Percentiles rank a stretch among this genome's conserved stretches.
These are phyloP conservation scores for Mythimna ferrago DNA, from an alignment of 2,888 invertebrate genomes.

Conservation along the genomic window DNA sequence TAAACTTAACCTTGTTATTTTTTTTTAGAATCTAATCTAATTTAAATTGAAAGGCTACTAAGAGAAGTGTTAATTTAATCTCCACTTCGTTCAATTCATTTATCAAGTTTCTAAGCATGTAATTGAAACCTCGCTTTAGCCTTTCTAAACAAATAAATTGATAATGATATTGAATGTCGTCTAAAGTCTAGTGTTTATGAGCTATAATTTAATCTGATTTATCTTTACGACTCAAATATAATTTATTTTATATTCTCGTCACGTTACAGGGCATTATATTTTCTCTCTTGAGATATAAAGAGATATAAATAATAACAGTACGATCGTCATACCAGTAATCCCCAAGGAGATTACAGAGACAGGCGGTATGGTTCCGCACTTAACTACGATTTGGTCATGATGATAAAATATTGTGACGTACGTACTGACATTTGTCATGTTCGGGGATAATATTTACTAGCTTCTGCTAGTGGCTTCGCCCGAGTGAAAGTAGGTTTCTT, in stretches of 20 bases:
- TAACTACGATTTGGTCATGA: neutral
- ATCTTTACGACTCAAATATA: conserved; percentile 41
- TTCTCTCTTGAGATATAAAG: conserved; percentile 32
- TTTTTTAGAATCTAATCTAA: neutral
- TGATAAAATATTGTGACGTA: conserved; percentile 19
- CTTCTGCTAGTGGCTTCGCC: too few relatives aligned
- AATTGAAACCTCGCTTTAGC: conserved; percentile 27
- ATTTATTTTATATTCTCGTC: conserved; percentile 33
- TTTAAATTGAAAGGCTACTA: neutral
- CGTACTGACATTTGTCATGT: conserved; percentile 3
- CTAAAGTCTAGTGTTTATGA: conserved; percentile 42
- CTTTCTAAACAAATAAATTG: conserved; percentile 39
- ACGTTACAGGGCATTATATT: conserved; percentile 42
- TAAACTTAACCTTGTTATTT: neutral
- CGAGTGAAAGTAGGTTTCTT: too few relatives aligned
- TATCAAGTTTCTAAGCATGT: conserved; percentile 41
- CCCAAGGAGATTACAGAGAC: conserved; percentile 14
- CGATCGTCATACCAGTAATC: conserved; percentile 26
- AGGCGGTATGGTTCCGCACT: conserved; percentile 5
- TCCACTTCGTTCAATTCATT: conserved; percentile 14
- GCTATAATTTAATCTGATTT: conserved; percentile 49
- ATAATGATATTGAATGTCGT: conserved; percentile 39
- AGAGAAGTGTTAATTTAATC: neutral
- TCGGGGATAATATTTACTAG: neutral
- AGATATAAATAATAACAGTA: conserved; percentile 20